These are phyloP conservation scores for Penaeus japonicus DNA, from an alignment of 1,140 invertebrate genomes.

Conservation along the genomic window DNA sequence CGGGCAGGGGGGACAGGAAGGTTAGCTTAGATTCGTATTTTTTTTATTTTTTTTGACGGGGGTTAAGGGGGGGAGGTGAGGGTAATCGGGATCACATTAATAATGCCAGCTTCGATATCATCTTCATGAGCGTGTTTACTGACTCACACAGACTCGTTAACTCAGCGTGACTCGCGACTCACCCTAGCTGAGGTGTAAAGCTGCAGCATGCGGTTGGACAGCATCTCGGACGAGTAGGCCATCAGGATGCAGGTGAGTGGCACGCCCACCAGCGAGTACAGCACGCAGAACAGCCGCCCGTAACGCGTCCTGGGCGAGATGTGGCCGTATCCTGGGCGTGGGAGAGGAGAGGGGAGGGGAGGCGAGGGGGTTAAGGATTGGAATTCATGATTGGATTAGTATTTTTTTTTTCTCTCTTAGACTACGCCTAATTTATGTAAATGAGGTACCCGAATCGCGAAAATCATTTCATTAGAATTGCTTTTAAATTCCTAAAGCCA, in stretches of 20 bases:
- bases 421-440: not conserved
- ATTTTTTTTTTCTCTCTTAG: too few relatives aligned
- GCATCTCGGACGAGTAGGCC: slow-evolving; percentile 71
- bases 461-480: too few relatives aligned
- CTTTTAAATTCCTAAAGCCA: too few relatives aligned
- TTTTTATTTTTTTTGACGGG: too few relatives aligned
- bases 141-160: too few relatives aligned
- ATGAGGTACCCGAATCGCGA: too few relatives aligned
- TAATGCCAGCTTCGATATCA: too few relatives aligned
- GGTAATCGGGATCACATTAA: too few relatives aligned
- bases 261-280: slow-evolving; percentile 92
- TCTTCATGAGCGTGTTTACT: too few relatives aligned
- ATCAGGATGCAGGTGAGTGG: slow-evolving; percentile 92
- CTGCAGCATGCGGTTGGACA: slow-evolving; percentile 60
- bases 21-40: not conserved
- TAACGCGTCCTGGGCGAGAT: slow-evolving; percentile 87
- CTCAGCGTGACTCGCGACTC: slow-evolving; percentile 46
- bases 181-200: slow-evolving; percentile 68
- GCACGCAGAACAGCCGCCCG: slow-evolving; percentile 88
- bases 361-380: not conserved
- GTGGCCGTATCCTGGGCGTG: slow-evolving; percentile 86
- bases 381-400: not conserved
- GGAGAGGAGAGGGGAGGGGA: not conserved
- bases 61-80: too few relatives aligned
- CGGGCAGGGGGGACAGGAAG: not conserved